These are phyloP conservation scores for Keiferia lycopersicella DNA, from an alignment of 2,888 invertebrate species.

Conservation along the genomic window DNA sequence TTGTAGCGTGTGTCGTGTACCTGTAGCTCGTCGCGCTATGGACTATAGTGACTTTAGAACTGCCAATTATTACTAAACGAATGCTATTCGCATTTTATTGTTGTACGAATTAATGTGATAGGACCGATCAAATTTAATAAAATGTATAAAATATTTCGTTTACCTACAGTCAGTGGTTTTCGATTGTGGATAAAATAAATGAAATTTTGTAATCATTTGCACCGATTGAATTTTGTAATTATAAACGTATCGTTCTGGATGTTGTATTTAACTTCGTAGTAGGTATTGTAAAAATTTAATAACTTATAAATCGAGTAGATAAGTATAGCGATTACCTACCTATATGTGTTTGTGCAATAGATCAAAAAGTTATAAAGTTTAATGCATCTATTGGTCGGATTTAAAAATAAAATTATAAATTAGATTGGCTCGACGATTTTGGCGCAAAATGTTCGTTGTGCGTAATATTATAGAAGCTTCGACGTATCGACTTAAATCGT, in stretches of 20 bases:
- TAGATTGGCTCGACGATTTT: constrained; percentile 59
- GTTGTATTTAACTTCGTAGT: constrained; percentile 77
- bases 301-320: constrained; percentile 72
- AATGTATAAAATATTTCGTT: constrained; percentile 62
- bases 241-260: constrained; percentile 76
- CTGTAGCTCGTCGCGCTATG: constrained; percentile 39
- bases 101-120: constrained; percentile 72
- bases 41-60: constrained; percentile 68
- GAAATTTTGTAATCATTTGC: constrained; percentile 74
- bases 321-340: constrained; percentile 61
- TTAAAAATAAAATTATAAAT: constrained; percentile 49
- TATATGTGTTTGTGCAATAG: constrained; percentile 78
- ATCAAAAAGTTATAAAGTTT: constrained; percentile 55
- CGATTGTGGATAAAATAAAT: constrained; percentile 54
- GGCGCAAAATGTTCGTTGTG: constrained; percentile 62
- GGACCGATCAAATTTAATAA: constrained; percentile 59
- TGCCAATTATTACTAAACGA: constrained; percentile 70
- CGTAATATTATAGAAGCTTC: constrained; percentile 74
- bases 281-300: constrained; percentile 74
- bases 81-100: constrained; percentile 66
- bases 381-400: constrained; percentile 54
- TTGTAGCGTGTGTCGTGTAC: constrained; percentile 18
- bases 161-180: constrained; percentile 54
- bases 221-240: constrained; percentile 77
- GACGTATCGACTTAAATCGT: constrained; percentile 69